Evolutionary conservation across 37 sponge, comb jelly and placozoan species (phyloP).

Genomic region (Theonella swinhoei): DNA sequence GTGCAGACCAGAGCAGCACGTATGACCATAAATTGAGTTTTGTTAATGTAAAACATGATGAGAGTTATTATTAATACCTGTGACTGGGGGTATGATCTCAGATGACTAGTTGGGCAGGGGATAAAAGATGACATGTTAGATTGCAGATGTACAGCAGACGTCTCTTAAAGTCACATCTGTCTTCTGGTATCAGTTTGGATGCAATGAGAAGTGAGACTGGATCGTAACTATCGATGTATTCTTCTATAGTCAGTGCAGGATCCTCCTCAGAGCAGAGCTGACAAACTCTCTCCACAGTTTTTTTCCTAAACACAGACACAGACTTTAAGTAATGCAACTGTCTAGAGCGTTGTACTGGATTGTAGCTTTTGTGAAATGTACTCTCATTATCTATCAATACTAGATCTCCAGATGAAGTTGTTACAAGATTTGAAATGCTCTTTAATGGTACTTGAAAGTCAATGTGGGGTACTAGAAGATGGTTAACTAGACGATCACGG

Average conservation of each 20-base stretch:
- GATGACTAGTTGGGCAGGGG: background rate
- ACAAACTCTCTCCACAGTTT: background rate
- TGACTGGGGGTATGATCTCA: background rate
- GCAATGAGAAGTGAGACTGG: background rate
- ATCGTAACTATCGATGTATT: background rate
- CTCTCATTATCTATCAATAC: background rate
- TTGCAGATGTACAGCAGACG: background rate
- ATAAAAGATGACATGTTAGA: background rate
- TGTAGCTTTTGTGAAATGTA: background rate
- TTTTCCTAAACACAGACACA: background rate
- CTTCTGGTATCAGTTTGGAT: background rate
- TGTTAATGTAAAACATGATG: background rate
- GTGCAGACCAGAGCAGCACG: too few relatives aligned
- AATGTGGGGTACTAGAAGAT: background rate
- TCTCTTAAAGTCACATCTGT: background rate
- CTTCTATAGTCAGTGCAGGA: background rate
- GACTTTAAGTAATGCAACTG: background rate
- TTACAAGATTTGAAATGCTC: background rate
- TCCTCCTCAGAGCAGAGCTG: background rate
- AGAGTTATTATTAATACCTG: background rate
- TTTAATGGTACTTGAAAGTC: background rate
- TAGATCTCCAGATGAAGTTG: background rate
- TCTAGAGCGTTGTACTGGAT: background rate
- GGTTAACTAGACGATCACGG: background rate
- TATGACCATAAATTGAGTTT: background rate